Percentiles rank a stretch among this genome's conserved stretches.
Conservation (phyloP, 2,888 invertebrate species). For the Biston stratarius region DNA sequence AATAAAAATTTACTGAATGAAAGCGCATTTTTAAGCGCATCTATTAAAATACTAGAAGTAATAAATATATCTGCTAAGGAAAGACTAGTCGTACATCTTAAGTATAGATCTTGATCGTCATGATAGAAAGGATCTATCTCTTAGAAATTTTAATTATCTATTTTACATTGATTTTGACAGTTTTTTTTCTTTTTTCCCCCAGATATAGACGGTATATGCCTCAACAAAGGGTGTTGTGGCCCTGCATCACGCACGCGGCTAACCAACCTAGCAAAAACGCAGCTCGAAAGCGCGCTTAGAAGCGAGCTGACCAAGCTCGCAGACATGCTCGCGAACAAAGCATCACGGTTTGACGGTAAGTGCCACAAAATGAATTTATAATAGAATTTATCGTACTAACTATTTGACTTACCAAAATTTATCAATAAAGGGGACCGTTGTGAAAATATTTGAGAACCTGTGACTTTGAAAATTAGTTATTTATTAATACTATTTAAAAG, state of each 20-base stretch:
- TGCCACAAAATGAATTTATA: conserved; percentile 42
- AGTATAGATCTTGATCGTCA: too few relatives aligned
- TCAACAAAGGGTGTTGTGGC: conserved; percentile 89
- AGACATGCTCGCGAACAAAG: conserved; percentile 91
- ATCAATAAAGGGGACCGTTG: neutral
- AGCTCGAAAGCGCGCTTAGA: conserved; percentile 91
- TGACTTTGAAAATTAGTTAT: neutral
- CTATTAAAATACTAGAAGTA: too few relatives aligned
- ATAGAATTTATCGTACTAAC: neutral
- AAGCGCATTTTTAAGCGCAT: too few relatives aligned
- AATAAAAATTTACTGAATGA: too few relatives aligned
- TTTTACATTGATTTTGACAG: too few relatives aligned
- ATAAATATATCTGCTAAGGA: too few relatives aligned
- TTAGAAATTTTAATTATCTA: neutral
- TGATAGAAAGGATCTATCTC: too few relatives aligned
- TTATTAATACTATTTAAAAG: neutral
- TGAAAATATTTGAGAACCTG: neutral
- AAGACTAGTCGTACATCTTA: too few relatives aligned
- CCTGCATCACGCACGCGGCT: conserved; percentile 87
- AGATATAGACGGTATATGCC: conserved; percentile 85
- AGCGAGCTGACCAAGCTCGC: conserved; percentile 92
- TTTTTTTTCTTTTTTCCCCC: conserved; percentile 39
- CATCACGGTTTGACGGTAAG: conserved; percentile 95
- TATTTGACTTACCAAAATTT: neutral
- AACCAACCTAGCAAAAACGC: conserved; percentile 89